Percentiles rank a stretch among this genome's conserved stretches.
These are phyloP conservation scores for Agrilus cyanescens DNA, from an alignment of 2,888 invertebrate genomes.

Conservation along the genomic window DNA sequence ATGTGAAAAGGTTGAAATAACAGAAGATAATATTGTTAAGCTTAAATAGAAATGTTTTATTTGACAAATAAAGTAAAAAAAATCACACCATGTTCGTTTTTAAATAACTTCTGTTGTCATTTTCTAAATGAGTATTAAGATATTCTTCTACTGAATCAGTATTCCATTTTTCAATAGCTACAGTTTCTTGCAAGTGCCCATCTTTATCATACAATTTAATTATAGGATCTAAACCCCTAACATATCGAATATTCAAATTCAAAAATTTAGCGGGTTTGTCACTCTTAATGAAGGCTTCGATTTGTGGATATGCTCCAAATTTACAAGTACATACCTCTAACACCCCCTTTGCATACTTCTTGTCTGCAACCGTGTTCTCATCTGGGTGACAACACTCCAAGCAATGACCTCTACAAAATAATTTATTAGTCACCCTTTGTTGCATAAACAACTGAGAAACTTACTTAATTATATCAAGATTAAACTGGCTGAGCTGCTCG, in stretches of 20 bases:
- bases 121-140: slow-evolving; percentile 73
- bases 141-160: slow-evolving; percentile 97
- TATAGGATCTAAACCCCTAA: slow-evolving; percentile 87
- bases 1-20: slow-evolving; percentile 48
- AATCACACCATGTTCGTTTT: slow-evolving; percentile 46
- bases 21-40: slow-evolving; percentile 48
- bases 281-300: slow-evolving; percentile 95
- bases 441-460: slow-evolving; percentile 11
- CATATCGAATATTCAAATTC: slow-evolving; percentile 84
- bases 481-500: slow-evolving; percentile 67
- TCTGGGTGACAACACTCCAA: slow-evolving; percentile 72
- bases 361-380: slow-evolving; percentile 47
- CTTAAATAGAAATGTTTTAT: slow-evolving; percentile 6
- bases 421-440: not conserved
- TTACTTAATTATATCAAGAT: slow-evolving; percentile 51
- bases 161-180: slow-evolving; percentile 97
- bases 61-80: slow-evolving; percentile 1
- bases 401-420: slow-evolving; percentile 47
- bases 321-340: slow-evolving; percentile 97
- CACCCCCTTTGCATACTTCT: slow-evolving; percentile 81
- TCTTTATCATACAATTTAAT: slow-evolving; percentile 81
- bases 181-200: slow-evolving; percentile 71
- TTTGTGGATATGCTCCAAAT: slow-evolving; percentile 95
- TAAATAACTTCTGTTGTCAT: slow-evolving; percentile 45
- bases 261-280: slow-evolving; percentile 81